These are phyloP conservation scores for Proteles cristata DNA, from an alignment of 2,113 vertebrate species.

Conservation along the genomic window DNA sequence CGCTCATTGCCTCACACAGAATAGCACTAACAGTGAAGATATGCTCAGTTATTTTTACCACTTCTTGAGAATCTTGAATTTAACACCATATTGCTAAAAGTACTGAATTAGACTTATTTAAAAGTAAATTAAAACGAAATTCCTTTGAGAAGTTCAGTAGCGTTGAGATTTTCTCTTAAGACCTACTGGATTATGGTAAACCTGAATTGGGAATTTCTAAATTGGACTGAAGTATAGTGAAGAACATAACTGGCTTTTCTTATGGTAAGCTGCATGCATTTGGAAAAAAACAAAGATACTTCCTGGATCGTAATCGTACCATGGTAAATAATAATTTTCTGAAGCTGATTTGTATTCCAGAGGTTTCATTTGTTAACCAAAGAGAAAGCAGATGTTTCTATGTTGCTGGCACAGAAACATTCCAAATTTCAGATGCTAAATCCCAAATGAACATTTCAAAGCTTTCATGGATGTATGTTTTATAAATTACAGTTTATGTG, in stretches of 20 bases:
- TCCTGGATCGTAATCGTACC: background rate
- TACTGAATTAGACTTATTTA: background rate
- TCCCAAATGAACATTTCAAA: constrained; percentile 35
- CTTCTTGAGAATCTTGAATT: background rate
- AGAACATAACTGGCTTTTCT: background rate
- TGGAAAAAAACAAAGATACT: background rate
- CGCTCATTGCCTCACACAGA: background rate
- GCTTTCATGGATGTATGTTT: background rate
- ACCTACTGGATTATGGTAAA: background rate
- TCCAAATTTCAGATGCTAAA: constrained; percentile 40
- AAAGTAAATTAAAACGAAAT: constrained; percentile 3
- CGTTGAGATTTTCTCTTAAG: constrained; percentile 11
- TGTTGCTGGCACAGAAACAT: background rate
- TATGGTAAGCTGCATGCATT: background rate
- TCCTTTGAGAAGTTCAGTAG: background rate
- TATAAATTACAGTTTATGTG: background rate
- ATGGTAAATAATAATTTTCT: background rate
- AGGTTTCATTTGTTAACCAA: background rate
- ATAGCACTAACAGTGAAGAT: background rate
- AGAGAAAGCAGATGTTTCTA: background rate
- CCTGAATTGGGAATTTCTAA: constrained; percentile 4
- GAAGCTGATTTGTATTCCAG: background rate
- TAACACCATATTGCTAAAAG: background rate
- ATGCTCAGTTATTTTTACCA: background rate
- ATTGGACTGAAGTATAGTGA: background rate